These are phyloP conservation scores for Okapia johnstoni DNA, from an alignment of 2,113 vertebrate genomes.

Conservation along the genomic window DNA sequence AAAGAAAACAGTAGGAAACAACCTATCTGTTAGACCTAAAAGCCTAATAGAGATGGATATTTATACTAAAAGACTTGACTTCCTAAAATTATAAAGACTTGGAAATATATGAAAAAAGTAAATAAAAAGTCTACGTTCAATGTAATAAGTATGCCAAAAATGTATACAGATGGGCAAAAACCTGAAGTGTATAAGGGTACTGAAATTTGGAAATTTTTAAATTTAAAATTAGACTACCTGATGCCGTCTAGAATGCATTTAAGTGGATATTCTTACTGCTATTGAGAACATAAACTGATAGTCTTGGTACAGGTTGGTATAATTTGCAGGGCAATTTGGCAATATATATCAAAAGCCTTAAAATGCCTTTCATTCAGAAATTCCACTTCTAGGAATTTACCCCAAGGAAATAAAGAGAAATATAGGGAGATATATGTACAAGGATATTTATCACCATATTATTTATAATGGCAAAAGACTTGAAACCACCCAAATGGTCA, in stretches of 20 bases:
- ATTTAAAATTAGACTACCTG: neutral
- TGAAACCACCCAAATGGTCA: neutral
- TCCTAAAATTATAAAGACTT: neutral
- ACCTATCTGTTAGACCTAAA: neutral
- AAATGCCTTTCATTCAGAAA: neutral
- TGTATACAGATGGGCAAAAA: neutral
- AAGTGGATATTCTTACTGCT: neutral
- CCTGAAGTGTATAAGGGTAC: neutral
- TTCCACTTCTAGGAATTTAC: neutral
- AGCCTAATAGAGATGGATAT: neutral
- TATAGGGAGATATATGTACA: neutral
- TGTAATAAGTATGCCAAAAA: neutral
- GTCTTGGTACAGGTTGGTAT: neutral
- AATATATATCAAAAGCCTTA: neutral
- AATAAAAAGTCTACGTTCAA: neutral
- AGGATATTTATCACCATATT: neutral
- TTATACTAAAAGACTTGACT: neutral
- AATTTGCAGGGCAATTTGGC: neutral
- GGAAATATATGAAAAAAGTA: neutral
- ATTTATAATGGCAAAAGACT: slow-evolving; percentile 12
- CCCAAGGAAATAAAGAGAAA: slow-evolving; percentile 6
- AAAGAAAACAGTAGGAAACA: neutral
- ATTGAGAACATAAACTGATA: neutral
- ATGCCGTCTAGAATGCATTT: neutral
- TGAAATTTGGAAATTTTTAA: neutral